Conservation (phyloP, 2,113 vertebrate species). For the Phycodurus eques region DNA sequence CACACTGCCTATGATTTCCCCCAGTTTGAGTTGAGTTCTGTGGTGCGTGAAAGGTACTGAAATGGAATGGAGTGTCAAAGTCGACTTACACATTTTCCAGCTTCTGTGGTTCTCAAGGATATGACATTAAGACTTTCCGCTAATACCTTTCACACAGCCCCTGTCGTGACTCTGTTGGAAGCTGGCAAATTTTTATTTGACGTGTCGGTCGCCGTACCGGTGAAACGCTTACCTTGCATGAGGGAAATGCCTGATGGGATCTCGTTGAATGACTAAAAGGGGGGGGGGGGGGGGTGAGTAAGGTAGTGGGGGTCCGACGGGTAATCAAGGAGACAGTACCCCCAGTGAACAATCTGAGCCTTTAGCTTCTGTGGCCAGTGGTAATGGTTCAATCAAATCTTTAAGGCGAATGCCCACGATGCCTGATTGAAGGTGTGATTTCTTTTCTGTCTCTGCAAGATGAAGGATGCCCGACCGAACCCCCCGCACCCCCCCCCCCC, state of each 20-base stretch:
- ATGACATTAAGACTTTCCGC: too few relatives aligned
- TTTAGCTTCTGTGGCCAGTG: constrained; percentile 51
- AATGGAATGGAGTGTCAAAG: too few relatives aligned
- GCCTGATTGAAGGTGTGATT: constrained; percentile 72
- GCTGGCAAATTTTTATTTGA: not conserved
- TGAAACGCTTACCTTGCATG: constrained; percentile 60
- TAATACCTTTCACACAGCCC: too few relatives aligned
- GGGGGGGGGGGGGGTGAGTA: constrained; percentile 45
- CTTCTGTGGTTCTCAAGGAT: too few relatives aligned
- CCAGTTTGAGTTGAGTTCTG: too few relatives aligned
- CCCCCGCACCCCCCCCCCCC: not conserved
- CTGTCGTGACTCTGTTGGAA: not conserved
- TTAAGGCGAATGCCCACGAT: constrained; percentile 58
- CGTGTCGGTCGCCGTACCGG: constrained; percentile 13
- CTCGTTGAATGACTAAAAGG: constrained; percentile 46
- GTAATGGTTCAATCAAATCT: constrained; percentile 74
- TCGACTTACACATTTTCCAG: too few relatives aligned
- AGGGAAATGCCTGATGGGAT: constrained; percentile 69
- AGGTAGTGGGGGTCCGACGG: constrained; percentile 45
- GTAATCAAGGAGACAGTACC: constrained; percentile 68
- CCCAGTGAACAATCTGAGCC: constrained; percentile 63
- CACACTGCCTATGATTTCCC: too few relatives aligned
- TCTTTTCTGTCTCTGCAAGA: constrained; percentile 61
- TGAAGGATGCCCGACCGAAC: not conserved
- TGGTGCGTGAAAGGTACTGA: too few relatives aligned